These are phyloP conservation scores for Rutpela maculata DNA, from an alignment of 2,888 invertebrate species.

Conservation along the genomic window DNA sequence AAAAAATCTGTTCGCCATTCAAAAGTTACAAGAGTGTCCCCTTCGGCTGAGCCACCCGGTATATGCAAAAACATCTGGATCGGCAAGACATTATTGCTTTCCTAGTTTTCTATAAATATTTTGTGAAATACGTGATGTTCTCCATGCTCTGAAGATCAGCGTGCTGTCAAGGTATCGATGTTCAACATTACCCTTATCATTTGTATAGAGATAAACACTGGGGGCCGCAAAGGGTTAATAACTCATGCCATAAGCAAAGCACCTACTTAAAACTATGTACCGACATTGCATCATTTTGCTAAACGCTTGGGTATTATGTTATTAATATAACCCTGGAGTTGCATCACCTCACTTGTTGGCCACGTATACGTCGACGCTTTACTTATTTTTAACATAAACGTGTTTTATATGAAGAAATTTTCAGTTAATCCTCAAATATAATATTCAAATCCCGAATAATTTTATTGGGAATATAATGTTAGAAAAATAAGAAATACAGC, in stretches of 20 bases:
- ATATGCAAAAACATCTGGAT: too few species aligned
- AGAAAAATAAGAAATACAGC: too few species aligned
- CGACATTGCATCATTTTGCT: background rate
- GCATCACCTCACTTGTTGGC: background rate
- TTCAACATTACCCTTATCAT: background rate
- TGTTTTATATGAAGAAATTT: background rate
- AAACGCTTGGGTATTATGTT: background rate
- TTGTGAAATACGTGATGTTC: conserved; percentile 5
- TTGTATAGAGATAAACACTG: background rate
- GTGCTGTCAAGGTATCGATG: background rate
- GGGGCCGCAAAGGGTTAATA: background rate
- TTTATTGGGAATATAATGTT: too few species aligned
- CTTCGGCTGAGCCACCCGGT: too few species aligned
- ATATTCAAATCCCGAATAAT: background rate
- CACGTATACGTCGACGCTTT: background rate
- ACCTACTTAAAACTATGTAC: background rate
- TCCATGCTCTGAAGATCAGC: background rate
- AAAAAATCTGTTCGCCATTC: too few species aligned
- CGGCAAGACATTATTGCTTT: background rate
- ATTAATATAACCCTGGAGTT: background rate
- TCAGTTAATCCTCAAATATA: background rate
- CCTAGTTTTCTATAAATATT: background rate
- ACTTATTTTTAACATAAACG: background rate
- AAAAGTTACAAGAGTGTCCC: too few species aligned
- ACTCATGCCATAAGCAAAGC: background rate